Percentiles rank a stretch among this genome's conserved stretches.
Evolutionary conservation across 2,113 vertebrate species (phyloP).

Genomic region (Empidonax traillii): DNA sequence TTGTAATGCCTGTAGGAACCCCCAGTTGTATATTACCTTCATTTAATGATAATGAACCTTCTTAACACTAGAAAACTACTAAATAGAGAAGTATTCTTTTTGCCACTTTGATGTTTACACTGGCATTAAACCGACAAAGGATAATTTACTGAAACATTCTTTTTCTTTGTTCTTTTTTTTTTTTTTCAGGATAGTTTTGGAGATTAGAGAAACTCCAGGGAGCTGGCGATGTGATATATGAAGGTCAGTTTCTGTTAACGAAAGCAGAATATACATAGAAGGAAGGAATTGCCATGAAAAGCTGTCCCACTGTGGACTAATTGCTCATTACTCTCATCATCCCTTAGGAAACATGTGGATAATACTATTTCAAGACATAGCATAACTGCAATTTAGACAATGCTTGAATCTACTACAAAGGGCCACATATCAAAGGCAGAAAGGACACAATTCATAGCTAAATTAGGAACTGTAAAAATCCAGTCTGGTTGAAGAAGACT

Average conservation of each 20-base stretch:
- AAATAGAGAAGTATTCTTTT: background rate
- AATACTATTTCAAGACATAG: conserved; percentile 17
- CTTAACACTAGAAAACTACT: background rate
- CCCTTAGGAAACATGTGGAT: background rate
- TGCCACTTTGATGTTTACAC: background rate
- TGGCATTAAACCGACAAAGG: background rate
- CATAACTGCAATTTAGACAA: background rate
- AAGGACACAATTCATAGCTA: background rate
- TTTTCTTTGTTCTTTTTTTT: background rate
- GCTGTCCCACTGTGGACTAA: background rate
- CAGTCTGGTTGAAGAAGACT: background rate
- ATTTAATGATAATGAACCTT: background rate
- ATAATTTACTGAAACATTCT: background rate
- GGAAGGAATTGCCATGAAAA: background rate
- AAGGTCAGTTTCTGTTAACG: conserved; percentile 3
- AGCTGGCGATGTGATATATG: background rate
- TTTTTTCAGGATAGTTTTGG: background rate
- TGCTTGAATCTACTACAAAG: background rate
- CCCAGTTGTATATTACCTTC: background rate
- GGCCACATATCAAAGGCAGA: background rate
- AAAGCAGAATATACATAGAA: background rate
- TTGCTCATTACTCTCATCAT: conserved; percentile 26
- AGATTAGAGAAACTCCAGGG: background rate
- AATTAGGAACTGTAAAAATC: background rate
- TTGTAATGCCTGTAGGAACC: background rate